Conservation (phyloP, 2,797 vertebrate genomes). For the Sebastes nivosus region DNA sequence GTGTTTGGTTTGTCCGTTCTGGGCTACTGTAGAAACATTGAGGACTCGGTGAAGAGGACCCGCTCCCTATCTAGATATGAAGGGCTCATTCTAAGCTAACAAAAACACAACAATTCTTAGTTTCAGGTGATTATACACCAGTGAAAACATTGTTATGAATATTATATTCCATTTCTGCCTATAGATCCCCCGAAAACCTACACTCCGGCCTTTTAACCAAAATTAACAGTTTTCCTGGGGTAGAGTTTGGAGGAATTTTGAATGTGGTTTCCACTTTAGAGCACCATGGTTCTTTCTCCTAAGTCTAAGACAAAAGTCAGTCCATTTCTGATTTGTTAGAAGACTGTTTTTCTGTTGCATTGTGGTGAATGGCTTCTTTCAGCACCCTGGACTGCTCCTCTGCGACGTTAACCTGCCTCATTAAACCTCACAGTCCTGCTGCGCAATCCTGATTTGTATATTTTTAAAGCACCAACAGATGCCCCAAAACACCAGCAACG, state of each 20-base stretch:
- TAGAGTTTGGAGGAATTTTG: background rate
- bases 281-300: background rate
- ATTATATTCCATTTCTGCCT: too few relatives aligned
- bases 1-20: too few relatives aligned
- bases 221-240: background rate
- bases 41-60: too few relatives aligned
- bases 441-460: background rate
- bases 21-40: too few relatives aligned
- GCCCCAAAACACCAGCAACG: background rate
- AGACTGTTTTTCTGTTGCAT: background rate
- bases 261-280: background rate
- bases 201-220: background rate
- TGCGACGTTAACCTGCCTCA: background rate
- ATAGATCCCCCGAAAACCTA: fast-evolving
- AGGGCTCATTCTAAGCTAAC: too few relatives aligned
- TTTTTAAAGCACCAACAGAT: background rate
- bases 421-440: background rate
- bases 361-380: background rate
- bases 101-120: too few relatives aligned
- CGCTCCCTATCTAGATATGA: too few relatives aligned
- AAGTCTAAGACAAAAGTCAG: background rate
- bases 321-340: background rate
- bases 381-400: conserved; percentile 29
- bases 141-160: too few relatives aligned
- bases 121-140: too few relatives aligned